phyloP scores from a whole-genome alignment of 2,888 invertebrate genomes.

The Erebia aethiops region DNA sequence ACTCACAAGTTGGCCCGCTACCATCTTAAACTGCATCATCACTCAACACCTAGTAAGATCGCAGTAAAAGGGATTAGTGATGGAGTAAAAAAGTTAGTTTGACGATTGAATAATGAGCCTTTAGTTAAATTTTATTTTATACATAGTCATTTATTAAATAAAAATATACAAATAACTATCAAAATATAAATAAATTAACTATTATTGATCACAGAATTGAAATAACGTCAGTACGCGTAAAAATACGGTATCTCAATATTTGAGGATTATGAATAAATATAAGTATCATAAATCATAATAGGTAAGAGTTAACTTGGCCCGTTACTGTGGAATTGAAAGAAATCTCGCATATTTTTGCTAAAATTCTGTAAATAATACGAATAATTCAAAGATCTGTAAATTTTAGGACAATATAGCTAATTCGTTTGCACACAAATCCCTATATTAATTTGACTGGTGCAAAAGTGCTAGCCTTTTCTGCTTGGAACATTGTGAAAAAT shows the following conservation, averaged over 20 bases:
- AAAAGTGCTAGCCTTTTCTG: not conserved
- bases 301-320: slow-evolving; percentile 34
- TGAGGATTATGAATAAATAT: slow-evolving; percentile 52
- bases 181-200: not conserved
- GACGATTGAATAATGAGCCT: too few species aligned
- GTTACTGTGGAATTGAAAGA: slow-evolving; percentile 39
- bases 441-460: not conserved
- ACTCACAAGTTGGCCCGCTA: too few species aligned
- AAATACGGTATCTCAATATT: slow-evolving; percentile 70
- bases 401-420: not conserved
- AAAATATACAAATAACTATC: not conserved
- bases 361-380: slow-evolving; percentile 12
- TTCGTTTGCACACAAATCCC: not conserved
- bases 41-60: not conserved
- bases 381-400: slow-evolving; percentile 2
- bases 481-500: too few species aligned
- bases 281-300: slow-evolving; percentile 29
- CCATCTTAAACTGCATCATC: not conserved
- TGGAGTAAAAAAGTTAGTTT: too few species aligned
- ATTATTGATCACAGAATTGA: slow-evolving; percentile 18
- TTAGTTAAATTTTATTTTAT: too few species aligned
- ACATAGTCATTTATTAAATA: too few species aligned
- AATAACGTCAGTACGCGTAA: slow-evolving; percentile 44
- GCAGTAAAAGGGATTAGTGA: not conserved
- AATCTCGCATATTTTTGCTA: slow-evolving; percentile 51